Conservation (phyloP, 2,113 vertebrate species). For the Dendrocopos noguchii region DNA sequence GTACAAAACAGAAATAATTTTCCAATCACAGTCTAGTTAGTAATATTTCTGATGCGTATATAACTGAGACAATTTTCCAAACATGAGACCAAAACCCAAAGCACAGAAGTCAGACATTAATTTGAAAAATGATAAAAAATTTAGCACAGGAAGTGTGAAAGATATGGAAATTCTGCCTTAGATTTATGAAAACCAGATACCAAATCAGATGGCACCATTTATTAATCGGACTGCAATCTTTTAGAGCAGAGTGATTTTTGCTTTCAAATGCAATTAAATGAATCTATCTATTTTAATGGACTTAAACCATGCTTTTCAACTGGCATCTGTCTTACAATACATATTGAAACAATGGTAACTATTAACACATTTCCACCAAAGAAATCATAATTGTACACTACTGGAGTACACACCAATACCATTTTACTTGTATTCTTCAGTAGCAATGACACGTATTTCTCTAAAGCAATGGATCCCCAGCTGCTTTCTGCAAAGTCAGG, state of each 20-base stretch:
- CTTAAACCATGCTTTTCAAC: background rate
- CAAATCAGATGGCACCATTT: background rate
- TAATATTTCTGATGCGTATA: background rate
- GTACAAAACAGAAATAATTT: slow-evolving; percentile 48
- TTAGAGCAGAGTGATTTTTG: background rate
- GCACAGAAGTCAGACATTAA: background rate
- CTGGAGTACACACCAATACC: background rate
- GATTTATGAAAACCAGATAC: background rate
- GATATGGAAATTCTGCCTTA: background rate
- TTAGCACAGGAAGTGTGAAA: background rate
- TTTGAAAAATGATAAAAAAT: background rate
- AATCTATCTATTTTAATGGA: background rate
- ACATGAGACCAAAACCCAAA: background rate
- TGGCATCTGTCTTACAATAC: background rate
- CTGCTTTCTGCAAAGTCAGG: background rate
- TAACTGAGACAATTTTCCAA: background rate
- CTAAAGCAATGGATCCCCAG: background rate
- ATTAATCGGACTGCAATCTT: background rate
- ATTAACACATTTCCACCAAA: background rate
- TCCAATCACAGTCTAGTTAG: background rate
- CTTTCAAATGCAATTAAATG: background rate
- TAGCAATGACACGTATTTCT: background rate
- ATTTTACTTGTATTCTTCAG: background rate
- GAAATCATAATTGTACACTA: background rate
- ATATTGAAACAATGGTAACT: background rate